Evolutionary conservation across 2,113 vertebrate species (phyloP).

Genomic region (Gymnorhina tibicen): DNA sequence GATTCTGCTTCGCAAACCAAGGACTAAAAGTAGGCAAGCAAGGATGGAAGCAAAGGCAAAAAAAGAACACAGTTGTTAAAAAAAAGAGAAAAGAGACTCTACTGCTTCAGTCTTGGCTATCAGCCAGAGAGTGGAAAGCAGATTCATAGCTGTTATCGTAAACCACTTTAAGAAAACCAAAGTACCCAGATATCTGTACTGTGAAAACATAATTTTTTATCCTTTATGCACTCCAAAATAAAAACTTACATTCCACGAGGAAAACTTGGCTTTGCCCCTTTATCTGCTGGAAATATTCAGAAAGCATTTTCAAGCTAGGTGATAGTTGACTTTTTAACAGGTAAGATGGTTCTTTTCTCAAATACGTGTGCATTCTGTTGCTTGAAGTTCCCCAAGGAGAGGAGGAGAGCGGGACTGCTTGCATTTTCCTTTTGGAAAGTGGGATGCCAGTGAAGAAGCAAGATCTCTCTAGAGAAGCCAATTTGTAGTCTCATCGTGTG

Average conservation of each 20-base stretch:
- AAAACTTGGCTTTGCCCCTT: constrained; percentile 33
- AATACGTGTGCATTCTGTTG: not conserved
- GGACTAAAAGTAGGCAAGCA: not conserved
- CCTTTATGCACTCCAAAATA: not conserved
- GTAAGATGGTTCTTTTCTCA: not conserved
- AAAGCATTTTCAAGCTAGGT: not conserved
- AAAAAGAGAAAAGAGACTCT: not conserved
- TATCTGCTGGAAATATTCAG: not conserved
- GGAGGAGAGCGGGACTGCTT: not conserved
- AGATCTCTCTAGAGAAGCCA: not conserved
- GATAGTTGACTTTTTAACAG: not conserved
- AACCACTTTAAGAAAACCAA: constrained; percentile 20
- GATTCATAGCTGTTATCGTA: not conserved
- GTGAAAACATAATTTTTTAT: not conserved
- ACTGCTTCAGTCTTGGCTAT: not conserved
- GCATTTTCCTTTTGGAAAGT: not conserved
- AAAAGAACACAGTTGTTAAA: not conserved
- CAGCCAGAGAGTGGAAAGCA: not conserved
- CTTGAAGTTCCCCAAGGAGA: not conserved
- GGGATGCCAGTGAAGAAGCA: not conserved
- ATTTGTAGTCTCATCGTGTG: not conserved
- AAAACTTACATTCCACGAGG: not conserved
- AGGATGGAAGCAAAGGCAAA: not conserved
- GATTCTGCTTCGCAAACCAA: not conserved
- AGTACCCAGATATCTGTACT: not conserved